Percentiles rank a stretch among this genome's conserved stretches.
Evolutionary conservation across 2,888 invertebrate species (phyloP).

Genomic region (Melitaea athalia): DNA sequence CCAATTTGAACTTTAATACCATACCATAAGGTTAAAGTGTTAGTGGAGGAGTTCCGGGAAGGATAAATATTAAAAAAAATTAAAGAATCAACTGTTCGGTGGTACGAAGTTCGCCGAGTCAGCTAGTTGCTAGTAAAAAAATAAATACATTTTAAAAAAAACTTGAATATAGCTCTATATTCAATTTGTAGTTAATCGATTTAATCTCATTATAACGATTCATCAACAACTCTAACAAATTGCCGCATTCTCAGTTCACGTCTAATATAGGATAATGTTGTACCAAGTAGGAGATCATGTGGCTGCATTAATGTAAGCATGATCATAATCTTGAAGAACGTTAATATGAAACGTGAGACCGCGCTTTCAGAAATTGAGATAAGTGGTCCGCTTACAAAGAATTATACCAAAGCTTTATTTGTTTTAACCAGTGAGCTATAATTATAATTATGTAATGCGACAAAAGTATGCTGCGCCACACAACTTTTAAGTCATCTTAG

Average conservation of each 20-base stretch:
- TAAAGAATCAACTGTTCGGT: too few relatives aligned
- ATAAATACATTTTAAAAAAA: too few relatives aligned
- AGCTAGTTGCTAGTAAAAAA: too few relatives aligned
- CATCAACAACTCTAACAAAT: slow-evolving; percentile 13
- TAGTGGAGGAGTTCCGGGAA: too few relatives aligned
- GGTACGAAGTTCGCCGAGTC: too few relatives aligned
- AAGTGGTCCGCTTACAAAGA: slow-evolving; percentile 30
- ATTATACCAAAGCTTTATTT: slow-evolving; percentile 19
- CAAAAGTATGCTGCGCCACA: background rate
- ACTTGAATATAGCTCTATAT: too few relatives aligned
- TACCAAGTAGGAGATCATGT: slow-evolving; percentile 42
- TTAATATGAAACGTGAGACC: slow-evolving; percentile 53
- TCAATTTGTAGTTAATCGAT: background rate
- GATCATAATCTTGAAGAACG: slow-evolving; percentile 47
- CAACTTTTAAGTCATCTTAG: too few relatives aligned
- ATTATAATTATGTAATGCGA: background rate
- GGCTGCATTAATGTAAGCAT: slow-evolving; percentile 49
- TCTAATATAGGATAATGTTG: slow-evolving; percentile 12
- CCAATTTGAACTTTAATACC: too few relatives aligned
- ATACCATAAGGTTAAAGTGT: too few relatives aligned
- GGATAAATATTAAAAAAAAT: too few relatives aligned
- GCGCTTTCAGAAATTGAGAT: slow-evolving; percentile 37
- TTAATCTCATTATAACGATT: background rate
- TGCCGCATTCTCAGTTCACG: slow-evolving; percentile 1
- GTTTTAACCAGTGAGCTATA: slow-evolving; percentile 1